phyloP scores from a whole-genome alignment of 2,888 invertebrate species.

The Troides oblongomaculatus region DNA sequence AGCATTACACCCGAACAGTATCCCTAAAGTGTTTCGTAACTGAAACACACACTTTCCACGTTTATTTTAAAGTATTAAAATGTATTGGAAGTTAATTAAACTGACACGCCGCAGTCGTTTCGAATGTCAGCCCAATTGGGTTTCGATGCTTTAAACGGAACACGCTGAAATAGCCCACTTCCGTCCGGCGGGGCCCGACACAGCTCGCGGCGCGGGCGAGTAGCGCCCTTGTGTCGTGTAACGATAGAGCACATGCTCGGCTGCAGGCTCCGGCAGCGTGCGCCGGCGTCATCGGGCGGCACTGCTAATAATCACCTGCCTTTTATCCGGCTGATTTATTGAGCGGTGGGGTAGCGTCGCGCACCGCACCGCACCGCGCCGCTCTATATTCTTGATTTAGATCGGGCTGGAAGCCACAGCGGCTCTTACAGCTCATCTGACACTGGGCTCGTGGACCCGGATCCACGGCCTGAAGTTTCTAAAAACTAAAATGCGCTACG shows the following conservation, averaged over 20 bases:
- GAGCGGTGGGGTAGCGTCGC: conserved; percentile 28
- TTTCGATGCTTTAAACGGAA: background rate
- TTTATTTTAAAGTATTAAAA: background rate
- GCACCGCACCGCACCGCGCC: background rate
- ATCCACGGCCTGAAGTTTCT: too few species aligned
- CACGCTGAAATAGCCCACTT: background rate
- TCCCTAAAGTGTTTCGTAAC: too few species aligned
- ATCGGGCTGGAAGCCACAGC: too few species aligned
- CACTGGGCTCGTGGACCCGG: too few species aligned
- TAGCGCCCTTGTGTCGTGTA: background rate
- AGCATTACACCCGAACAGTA: too few species aligned
- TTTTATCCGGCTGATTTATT: conserved; percentile 49
- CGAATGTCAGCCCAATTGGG: background rate
- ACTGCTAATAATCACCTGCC: conserved; percentile 72
- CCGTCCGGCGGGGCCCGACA: background rate
- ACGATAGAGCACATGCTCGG: background rate
- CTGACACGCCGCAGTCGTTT: background rate
- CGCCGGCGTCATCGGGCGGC: conserved; percentile 49
- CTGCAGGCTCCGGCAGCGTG: conserved; percentile 43
- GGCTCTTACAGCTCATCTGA: too few species aligned
- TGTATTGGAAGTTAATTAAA: background rate
- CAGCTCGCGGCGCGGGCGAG: background rate
- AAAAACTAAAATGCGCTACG: too few species aligned
- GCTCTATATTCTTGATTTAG: too few species aligned
- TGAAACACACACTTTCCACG: too few species aligned